Conservation (phyloP, 2,888 invertebrate genomes). For the Pristionchus exspectatus region DNA sequence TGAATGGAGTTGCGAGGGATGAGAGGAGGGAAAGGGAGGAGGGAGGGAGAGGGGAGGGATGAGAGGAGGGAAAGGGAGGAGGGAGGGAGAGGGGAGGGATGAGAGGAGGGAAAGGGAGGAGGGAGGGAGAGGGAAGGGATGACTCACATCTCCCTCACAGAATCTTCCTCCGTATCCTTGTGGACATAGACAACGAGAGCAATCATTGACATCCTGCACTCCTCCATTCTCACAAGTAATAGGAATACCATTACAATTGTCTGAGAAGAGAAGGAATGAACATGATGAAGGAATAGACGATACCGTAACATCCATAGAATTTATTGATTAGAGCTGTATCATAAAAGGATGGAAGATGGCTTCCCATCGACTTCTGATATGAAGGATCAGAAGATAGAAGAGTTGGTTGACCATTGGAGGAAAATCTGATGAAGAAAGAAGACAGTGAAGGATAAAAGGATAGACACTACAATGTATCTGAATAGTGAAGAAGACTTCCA, state of each 20-base stretch:
- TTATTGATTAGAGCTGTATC: conserved; percentile 33
- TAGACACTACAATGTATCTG: conserved; percentile 23
- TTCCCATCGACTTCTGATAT: conserved; percentile 44
- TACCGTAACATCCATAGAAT: conserved; percentile 39
- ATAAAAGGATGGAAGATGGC: conserved; percentile 34
- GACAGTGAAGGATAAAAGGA: neutral
- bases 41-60: neutral
- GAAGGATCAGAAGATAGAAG: neutral
- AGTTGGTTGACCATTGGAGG: conserved; percentile 17
- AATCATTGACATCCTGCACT: conserved; percentile 43
- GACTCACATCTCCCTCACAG: conserved; percentile 23
- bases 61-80: neutral
- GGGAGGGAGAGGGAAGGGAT: neutral
- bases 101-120: neutral
- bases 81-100: neutral
- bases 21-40: neutral
- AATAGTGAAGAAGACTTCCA: conserved; percentile 29
- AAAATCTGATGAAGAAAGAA: neutral
- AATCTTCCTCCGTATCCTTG: conserved; percentile 39
- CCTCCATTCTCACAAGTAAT: conserved; percentile 28
- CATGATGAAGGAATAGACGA: neutral
- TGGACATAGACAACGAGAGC: conserved; percentile 23
- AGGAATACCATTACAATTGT: neutral
- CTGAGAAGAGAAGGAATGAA: neutral
- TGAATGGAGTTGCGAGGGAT: neutral